Conservation (phyloP, 2,113 vertebrate species). For the Prunella fulvescens region DNA sequence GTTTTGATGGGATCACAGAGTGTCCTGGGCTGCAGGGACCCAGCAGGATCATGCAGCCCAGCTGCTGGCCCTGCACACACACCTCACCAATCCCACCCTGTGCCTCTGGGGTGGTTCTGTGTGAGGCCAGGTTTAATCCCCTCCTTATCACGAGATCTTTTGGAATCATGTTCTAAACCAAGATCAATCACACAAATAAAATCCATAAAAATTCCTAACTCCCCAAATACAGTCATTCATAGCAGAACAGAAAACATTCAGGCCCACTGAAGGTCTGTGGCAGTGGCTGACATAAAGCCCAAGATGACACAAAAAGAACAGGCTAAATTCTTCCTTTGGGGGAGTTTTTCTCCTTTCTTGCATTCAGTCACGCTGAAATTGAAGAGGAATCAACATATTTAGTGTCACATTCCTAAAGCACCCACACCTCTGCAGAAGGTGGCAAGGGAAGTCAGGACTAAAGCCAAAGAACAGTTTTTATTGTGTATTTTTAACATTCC, state of each 20-base stretch:
- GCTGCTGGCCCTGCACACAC: background rate
- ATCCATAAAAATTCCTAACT: background rate
- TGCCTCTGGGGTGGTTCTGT: fast-evolving
- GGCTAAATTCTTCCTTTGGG: background rate
- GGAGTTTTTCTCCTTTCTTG: background rate
- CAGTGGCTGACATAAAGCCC: background rate
- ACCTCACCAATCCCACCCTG: background rate
- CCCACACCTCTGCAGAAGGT: background rate
- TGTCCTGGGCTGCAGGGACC: background rate
- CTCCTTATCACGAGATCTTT: background rate
- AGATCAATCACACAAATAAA: background rate
- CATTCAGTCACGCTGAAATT: background rate
- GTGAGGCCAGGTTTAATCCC: background rate
- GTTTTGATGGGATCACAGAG: background rate
- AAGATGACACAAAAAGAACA: background rate
- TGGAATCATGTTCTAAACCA: background rate
- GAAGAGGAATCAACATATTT: background rate
- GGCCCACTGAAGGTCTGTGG: background rate
- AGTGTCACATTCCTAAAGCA: background rate
- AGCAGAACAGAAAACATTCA: background rate
- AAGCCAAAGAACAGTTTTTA: background rate
- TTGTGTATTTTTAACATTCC: background rate
- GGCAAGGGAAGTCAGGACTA: background rate
- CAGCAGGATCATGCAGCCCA: background rate
- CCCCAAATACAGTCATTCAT: background rate